Percentiles rank a stretch among this genome's conserved stretches.
Evolutionary conservation across 2,797 vertebrate species (phyloP).

Genomic region (Morelia viridis): DNA sequence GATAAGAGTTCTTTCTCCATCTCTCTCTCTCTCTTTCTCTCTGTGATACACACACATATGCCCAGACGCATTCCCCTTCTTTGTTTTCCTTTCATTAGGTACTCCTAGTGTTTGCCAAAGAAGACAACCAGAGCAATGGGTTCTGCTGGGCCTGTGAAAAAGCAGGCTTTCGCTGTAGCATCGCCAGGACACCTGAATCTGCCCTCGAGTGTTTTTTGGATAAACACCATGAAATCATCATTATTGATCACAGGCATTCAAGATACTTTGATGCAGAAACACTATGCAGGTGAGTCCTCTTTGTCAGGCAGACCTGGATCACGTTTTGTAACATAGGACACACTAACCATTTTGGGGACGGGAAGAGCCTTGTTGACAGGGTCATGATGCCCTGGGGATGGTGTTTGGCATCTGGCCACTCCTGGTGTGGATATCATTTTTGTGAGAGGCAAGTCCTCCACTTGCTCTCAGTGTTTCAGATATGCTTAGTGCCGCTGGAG

Average conservation of each 20-base stretch:
- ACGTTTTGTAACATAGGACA: neutral
- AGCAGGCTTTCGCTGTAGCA: conserved; percentile 87
- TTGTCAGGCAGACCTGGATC: neutral
- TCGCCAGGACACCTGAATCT: conserved; percentile 85
- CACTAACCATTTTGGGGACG: neutral
- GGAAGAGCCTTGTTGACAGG: neutral
- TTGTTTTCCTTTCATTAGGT: conserved; percentile 78
- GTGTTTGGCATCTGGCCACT: neutral
- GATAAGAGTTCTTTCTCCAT: neutral
- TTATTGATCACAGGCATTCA: conserved; percentile 96
- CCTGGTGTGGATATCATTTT: neutral
- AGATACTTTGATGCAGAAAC: conserved; percentile 92
- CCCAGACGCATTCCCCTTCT: too few relatives aligned
- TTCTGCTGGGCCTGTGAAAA: conserved; percentile 96
- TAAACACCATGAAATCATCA: conserved; percentile 94
- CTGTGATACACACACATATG: neutral
- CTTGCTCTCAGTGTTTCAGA: neutral
- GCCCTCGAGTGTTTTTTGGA: conserved; percentile 91
- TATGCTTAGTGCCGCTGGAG: neutral
- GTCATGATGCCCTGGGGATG: neutral
- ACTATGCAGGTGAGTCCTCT: conserved; percentile 86
- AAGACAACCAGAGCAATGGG: conserved; percentile 93
- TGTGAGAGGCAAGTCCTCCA: neutral
- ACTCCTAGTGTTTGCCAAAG: conserved; percentile 99
- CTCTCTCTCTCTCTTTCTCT: neutral